Conservation (phyloP, 2,797 vertebrate species). For the Scolopax bukidnonensis region DNA sequence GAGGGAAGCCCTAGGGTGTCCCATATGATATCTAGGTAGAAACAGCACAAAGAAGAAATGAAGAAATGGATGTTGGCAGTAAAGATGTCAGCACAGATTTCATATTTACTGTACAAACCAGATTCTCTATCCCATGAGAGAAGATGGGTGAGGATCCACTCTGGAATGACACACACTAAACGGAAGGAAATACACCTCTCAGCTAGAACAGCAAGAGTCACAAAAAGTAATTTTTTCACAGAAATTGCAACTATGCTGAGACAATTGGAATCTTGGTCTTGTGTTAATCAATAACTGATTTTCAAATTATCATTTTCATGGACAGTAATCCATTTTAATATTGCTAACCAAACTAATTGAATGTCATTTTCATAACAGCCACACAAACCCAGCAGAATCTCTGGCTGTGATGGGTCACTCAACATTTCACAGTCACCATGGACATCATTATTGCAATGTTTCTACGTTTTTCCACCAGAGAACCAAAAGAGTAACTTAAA, state of each 20-base stretch:
- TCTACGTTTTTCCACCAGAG: neutral
- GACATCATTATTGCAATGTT: neutral
- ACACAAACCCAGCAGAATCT: neutral
- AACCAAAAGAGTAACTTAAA: neutral
- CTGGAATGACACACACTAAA: rapidly evolving
- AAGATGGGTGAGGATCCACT: neutral
- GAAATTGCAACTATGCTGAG: neutral
- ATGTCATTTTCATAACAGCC: neutral
- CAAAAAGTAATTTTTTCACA: neutral
- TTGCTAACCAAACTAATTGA: neutral
- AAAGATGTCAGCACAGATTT: neutral
- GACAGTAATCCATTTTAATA: neutral
- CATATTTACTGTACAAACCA: neutral
- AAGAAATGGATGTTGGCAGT: neutral
- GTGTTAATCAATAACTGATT: neutral
- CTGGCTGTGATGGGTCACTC: neutral
- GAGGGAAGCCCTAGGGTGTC: neutral
- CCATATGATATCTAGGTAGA: neutral
- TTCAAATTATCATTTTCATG: neutral
- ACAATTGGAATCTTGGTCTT: neutral
- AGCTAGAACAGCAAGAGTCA: neutral
- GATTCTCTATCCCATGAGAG: neutral
- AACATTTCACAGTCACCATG: neutral
- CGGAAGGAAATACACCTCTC: neutral
- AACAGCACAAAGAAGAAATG: neutral